Percentiles rank a stretch among this genome's conserved stretches.
phyloP scores from a whole-genome alignment of 2,888 invertebrate genomes.

The Brachynemurus nebulosus region DNA sequence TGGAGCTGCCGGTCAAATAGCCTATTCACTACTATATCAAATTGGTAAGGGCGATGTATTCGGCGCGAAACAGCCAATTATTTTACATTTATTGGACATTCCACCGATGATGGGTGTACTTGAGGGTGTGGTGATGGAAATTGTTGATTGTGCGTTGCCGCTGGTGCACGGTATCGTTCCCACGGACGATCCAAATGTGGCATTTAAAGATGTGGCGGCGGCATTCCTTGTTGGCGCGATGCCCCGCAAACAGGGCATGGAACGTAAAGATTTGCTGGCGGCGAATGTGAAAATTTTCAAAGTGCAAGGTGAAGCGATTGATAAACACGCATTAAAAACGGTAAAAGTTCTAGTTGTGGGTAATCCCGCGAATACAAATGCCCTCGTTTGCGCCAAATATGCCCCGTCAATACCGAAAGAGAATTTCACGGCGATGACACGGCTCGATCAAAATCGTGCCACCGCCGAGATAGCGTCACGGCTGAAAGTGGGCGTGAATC shows the following conservation, averaged over 20 bases:
- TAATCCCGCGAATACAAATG: constrained; percentile 99
- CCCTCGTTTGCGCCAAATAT: constrained; percentile 86
- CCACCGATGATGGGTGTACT: constrained; percentile 91
- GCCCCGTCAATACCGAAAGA: constrained; percentile 91
- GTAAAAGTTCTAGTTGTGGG: constrained; percentile 96
- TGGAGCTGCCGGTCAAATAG: constrained; percentile 98
- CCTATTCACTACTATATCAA: constrained; percentile 89
- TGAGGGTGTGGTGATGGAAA: constrained; percentile 96
- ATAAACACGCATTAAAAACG: constrained; percentile 78
- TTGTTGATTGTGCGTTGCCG: constrained; percentile 90
- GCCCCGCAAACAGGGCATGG: constrained; percentile 98
- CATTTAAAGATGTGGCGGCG: constrained; percentile 92
- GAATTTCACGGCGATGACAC: constrained; percentile 96
- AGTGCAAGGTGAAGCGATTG: constrained; percentile 87
- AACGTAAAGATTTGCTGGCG: constrained; percentile 90
- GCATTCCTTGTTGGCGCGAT: constrained; percentile 96
- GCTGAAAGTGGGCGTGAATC: constrained; percentile 50
- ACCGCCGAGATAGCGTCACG: constrained; percentile 74
- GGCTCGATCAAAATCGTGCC: constrained; percentile 96
- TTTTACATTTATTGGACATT: constrained; percentile 86
- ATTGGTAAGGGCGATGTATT: constrained; percentile 94
- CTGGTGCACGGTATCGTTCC: constrained; percentile 71
- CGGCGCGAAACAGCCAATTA: constrained; percentile 74
- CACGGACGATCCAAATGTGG: constrained; percentile 75
- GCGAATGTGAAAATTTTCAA: constrained; percentile 99